Base-by-base conservation (phyloP, 2,888 invertebrate species). In the Acrocyrtus sp. region DNA sequence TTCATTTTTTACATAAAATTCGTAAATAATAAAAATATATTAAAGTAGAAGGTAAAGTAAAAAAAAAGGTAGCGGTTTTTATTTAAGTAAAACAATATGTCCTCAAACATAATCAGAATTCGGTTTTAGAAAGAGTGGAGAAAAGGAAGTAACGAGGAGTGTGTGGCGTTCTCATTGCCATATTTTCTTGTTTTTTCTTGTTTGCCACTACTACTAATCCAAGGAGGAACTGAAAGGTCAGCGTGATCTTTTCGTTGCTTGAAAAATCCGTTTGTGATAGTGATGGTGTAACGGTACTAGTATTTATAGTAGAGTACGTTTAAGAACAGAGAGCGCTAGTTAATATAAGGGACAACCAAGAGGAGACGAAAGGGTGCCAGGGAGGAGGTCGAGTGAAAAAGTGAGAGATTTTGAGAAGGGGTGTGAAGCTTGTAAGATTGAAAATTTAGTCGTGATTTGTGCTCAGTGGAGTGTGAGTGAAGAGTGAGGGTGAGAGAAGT, bases 231-330 rank as follows among this genome's bases (percentile, higher is more conserved):
- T 8, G 12, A 34, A 34, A 34, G 12, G 34, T 34, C 34, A 34
- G 34, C 34, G 34, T 8, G 6, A 34, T 5, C 34, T 5, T 34
- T 34, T 34, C 34, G 34, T 34, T 34, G 34, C 34, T 34, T 34
- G 34, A 48, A 61, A 58, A 61, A 48, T 47, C 50, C 29, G 39
- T 58, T 57, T 67, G 66, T 67, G 66, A 67, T 67, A 67, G 66
- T 67, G 66, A 57, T 67, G 29, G 66, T 58, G 57, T 63, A 61
- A 56, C 10, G 19, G 22, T 8, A 50, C 2, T 21, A n/a, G n/a
- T n/a, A n/a, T n/a, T n/a, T n/a, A n/a, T n/a, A n/a, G n/a, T n/a
- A n/a, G n/a, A n/a, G n/a, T n/a, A n/a, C n/a, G n/a, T n/a, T n/a
- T n/a, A n/a, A n/a, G n/a, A n/a, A 21, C 21, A 39, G 29, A 43